phyloP scores from a whole-genome alignment of 2,113 vertebrate species.

The Siniperca chuatsi region DNA sequence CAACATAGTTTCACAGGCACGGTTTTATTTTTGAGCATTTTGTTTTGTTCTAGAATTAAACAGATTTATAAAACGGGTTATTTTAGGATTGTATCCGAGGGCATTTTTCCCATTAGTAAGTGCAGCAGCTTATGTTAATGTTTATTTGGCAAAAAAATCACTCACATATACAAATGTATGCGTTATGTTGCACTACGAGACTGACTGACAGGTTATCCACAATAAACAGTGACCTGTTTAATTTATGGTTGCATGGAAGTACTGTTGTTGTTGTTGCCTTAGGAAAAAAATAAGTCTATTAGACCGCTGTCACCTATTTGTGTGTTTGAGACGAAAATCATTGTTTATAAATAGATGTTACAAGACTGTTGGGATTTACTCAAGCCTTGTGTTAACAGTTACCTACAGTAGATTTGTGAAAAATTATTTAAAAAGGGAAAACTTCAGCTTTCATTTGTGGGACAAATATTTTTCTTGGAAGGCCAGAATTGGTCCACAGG shows the following conservation, averaged over 20 bases:
- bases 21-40: not conserved
- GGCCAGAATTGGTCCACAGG: not conserved
- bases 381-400: too few species aligned
- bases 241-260: not conserved
- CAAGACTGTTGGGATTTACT: not conserved
- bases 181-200: too few species aligned
- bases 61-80: not conserved
- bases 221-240: not conserved
- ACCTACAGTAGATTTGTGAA: too few species aligned
- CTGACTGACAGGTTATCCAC: too few species aligned
- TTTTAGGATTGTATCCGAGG: not conserved
- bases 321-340: too few species aligned
- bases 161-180: too few species aligned
- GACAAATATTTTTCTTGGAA: too few species aligned
- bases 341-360: not conserved
- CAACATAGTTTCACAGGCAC: not conserved
- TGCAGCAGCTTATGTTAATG: not conserved
- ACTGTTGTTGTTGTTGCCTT: not conserved
- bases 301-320: too few species aligned
- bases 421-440: not conserved
- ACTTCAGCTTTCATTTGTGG: not conserved
- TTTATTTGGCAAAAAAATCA: too few species aligned
- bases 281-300: too few species aligned
- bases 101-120: not conserved
- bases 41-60: not conserved